A percentile compares a stretch with the other conserved stretches of the same genome.
Evolutionary conservation across 2,888 invertebrate species (phyloP).

Genomic region (Lissonota sp.): DNA sequence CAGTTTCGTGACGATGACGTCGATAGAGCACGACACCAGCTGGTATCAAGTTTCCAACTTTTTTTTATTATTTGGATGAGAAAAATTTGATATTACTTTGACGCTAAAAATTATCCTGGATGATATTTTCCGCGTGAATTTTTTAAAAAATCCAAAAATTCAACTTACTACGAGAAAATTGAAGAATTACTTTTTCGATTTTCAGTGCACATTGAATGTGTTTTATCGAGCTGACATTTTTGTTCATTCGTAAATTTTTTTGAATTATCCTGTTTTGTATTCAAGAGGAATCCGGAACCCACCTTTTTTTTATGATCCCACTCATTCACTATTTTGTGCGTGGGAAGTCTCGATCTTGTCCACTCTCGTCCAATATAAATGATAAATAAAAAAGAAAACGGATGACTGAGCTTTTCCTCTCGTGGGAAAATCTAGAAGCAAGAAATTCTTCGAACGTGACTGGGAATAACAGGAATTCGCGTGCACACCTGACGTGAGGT

Average conservation of each 20-base stretch:
- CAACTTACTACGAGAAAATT: no score
- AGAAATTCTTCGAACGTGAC: slow-evolving; percentile 49
- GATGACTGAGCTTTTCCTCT: slow-evolving; percentile 14
- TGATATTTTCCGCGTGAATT: neutral
- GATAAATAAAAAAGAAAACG: slow-evolving; percentile 17
- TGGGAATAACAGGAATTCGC: slow-evolving; percentile 43
- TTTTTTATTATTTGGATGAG: neutral
- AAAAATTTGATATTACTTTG: neutral
- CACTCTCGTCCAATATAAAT: neutral
- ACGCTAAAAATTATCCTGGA: neutral
- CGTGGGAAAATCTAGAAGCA: slow-evolving; percentile 3
- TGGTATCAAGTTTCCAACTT: slow-evolving; percentile 13
- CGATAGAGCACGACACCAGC: neutral
- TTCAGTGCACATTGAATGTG: no score
- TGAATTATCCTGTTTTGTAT: no score
- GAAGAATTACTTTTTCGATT: no score
- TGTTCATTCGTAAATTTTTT: neutral
- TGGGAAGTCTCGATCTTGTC: neutral
- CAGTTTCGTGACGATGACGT: slow-evolving; percentile 20
- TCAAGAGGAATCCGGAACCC: no score
- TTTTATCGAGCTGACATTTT: slow-evolving; percentile 15
- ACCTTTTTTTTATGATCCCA: no score
- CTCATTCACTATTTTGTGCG: neutral
- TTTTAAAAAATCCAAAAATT: neutral
- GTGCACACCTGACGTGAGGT: neutral